Evolutionary conservation across 2,797 vertebrate species (phyloP), one percentile per base, ranked within the genome.

Genomic region (Saguinus oedipus): DNA sequence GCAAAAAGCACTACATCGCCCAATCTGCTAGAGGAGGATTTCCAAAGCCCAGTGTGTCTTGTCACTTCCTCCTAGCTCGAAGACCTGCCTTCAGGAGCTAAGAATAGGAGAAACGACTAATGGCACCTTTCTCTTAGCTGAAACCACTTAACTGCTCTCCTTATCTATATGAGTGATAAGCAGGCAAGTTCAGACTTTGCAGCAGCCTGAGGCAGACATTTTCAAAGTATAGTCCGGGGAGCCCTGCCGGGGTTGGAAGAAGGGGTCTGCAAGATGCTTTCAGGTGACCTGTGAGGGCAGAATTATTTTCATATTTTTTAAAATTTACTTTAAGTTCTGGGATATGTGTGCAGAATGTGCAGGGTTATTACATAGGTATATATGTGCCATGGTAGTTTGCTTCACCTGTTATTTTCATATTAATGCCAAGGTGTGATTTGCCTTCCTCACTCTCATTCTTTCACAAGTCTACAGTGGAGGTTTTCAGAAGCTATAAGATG

Each of bases 71-170:
- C 64, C 55, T 7, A 90, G 82, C 81, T 94, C 96, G 88, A 72
- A 97, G 68, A 85, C 50, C 68, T 83, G 7, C 64, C 82, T 88
- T 88, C 78, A 78, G n/a, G 57, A 82, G 48, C 24, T 55, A 78
- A 78, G 57, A 68, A 82, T 0, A 2, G 39, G 79, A 55, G 74
- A 88, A 68, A 78, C 7, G 7, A 68, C 4, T 10, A 5, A 48
- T 0, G 5, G 3, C 27, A 42, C 46, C 8, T 26, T 48, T 89
- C 42, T 87, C 88, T 88, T 53, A 90, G 64, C 14, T 19, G n/a
- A 91, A 96, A 55, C 48, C 59, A 80, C 57, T 30, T 61, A 84
- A 81, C 30, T 46, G 44, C 15, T 95, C 22, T 81, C 50, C 91
- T 57, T 84, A 5, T 27, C 88, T 88, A 13, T 53, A 19, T 15